Percentiles rank a stretch among this genome's conserved stretches.
These are phyloP conservation scores for Scylla paramamosain DNA, from an alignment of 1,140 invertebrate species.

Conservation along the genomic window DNA sequence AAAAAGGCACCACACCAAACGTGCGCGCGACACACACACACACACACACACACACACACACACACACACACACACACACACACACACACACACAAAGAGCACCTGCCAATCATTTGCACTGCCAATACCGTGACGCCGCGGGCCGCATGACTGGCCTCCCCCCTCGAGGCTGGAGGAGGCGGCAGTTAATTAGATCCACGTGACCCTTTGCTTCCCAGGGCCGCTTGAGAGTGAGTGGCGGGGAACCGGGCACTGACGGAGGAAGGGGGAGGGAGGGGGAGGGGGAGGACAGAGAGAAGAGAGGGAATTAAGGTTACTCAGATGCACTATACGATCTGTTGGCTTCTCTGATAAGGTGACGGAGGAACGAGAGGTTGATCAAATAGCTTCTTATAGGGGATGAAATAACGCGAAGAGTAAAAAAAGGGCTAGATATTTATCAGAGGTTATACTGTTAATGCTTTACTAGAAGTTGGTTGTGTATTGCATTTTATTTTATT, in stretches of 20 bases:
- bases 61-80: too few species aligned
- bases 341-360: background rate
- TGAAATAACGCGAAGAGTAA: too few species aligned
- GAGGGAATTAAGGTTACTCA: too few species aligned
- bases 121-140: background rate
- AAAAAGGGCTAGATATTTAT: too few species aligned
- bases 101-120: background rate
- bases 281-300: too few species aligned
- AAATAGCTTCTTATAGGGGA: background rate
- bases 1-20: background rate
- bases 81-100: too few species aligned
- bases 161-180: background rate
- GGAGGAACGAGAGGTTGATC: background rate
- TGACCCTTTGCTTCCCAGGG: background rate
- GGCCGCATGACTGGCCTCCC: background rate
- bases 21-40: too few species aligned
- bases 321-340: too few species aligned
- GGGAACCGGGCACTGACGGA: background rate
- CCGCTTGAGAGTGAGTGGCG: constrained; percentile 5
- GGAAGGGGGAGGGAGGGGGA: too few species aligned
- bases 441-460: too few species aligned
- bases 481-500: background rate
- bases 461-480: too few species aligned
- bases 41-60: too few species aligned
- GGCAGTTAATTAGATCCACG: background rate